phyloP scores from a whole-genome alignment of 1,140 invertebrate species.

The Cyclargus thomasi region DNA sequence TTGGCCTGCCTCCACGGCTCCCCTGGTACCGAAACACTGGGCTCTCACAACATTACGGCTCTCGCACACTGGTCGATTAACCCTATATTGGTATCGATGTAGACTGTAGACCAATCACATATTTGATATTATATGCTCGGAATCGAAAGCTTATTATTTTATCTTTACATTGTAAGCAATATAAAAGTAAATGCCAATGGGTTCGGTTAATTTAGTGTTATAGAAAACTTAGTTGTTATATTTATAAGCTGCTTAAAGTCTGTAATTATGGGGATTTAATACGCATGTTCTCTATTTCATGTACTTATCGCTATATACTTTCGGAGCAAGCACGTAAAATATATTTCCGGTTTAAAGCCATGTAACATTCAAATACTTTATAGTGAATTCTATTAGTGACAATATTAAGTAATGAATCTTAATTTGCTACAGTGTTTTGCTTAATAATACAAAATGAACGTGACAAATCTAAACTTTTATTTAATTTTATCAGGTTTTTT shows the following conservation, averaged over 20 bases:
- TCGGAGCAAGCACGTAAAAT: neutral
- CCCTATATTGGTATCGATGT: neutral
- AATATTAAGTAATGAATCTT: neutral
- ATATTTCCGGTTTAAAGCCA: neutral
- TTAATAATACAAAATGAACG: neutral
- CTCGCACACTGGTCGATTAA: slow-evolving; percentile 33
- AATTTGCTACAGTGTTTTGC: neutral
- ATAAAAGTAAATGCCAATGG: slow-evolving; percentile 10
- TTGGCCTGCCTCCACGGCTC: slow-evolving; percentile 30
- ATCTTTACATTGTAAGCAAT: slow-evolving; percentile 10
- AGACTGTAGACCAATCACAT: neutral
- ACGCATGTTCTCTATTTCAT: neutral
- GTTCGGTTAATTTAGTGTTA: slow-evolving; percentile 2
- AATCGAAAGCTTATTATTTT: neutral
- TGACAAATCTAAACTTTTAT: neutral
- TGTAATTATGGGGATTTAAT: neutral
- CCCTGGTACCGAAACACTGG: neutral
- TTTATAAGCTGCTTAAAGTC: neutral
- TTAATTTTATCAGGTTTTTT: neutral
- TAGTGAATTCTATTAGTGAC: neutral
- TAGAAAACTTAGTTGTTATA: neutral
- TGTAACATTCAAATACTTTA: neutral
- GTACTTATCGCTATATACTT: neutral
- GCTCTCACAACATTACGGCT: neutral
- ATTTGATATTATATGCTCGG: neutral